phyloP scores from a whole-genome alignment of 2,113 vertebrate genomes.

The Lamprologus sp. region DNA sequence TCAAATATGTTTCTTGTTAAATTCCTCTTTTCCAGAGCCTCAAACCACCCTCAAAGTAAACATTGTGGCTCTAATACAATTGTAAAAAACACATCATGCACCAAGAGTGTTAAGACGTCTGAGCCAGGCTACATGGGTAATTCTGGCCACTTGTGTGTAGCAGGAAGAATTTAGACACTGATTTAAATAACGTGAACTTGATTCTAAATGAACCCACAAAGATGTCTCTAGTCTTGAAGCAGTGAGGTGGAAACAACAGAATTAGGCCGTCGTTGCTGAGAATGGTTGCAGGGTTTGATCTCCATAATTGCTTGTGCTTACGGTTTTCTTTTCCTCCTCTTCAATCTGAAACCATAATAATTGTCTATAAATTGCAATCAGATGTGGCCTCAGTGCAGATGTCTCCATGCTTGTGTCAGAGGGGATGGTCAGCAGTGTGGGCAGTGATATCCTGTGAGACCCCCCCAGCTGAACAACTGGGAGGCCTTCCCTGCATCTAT shows the following conservation, averaged over 20 bases:
- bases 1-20: constrained; percentile 50
- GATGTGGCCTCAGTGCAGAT: constrained; percentile 38
- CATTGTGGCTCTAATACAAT: constrained; percentile 23
- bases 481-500: background rate
- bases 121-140: background rate
- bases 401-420: constrained; percentile 5
- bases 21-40: constrained; percentile 23
- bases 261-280: background rate
- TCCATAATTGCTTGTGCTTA: constrained; percentile 24
- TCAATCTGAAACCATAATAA: constrained; percentile 27
- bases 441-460: constrained; percentile 30
- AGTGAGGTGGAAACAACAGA: background rate
- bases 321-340: background rate
- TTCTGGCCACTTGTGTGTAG: background rate
- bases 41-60: constrained; percentile 31
- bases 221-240: background rate
- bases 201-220: background rate
- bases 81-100: background rate
- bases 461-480: background rate
- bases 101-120: background rate
- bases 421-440: constrained; percentile 22
- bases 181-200: background rate
- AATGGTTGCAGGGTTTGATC: constrained; percentile 13
- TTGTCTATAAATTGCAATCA: constrained; percentile 50
- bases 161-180: background rate